phyloP scores from a whole-genome alignment of 1,140 invertebrate genomes.

The Caenorhabditis inopinata region DNA sequence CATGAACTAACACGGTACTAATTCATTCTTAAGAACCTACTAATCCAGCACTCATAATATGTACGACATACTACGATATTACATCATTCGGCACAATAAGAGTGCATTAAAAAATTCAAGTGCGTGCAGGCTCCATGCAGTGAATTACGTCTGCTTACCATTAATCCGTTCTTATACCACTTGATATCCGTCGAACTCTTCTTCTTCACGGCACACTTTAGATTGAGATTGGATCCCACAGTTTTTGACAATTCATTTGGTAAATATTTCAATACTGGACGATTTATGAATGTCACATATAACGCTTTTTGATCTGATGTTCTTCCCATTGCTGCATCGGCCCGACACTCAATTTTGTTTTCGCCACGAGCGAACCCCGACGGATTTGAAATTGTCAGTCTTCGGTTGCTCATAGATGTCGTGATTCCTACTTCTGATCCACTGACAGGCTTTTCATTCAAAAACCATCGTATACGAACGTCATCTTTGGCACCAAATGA shows the following conservation, averaged over 20 bases:
- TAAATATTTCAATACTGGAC: not conserved
- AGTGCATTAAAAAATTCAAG: not conserved
- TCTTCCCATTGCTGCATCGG: constrained; percentile 18
- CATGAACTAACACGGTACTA: too few relatives aligned
- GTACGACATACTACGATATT: constrained; percentile 14
- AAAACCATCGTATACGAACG: constrained; percentile 18
- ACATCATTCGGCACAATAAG: not conserved
- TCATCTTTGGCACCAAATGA: constrained; percentile 17
- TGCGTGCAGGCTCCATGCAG: not conserved
- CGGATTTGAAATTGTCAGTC: constrained; percentile 25
- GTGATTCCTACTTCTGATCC: constrained; percentile 4
- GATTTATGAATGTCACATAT: constrained; percentile 8
- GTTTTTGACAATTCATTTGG: not conserved
- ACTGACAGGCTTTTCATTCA: constrained; percentile 25
- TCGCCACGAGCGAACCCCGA: constrained; percentile 28
- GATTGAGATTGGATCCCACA: constrained; percentile 29
- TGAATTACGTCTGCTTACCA: constrained; percentile 41
- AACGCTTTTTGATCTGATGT: constrained; percentile 34
- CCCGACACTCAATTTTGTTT: constrained; percentile 8
- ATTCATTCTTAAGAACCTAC: too few relatives aligned
- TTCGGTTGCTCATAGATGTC: not conserved
- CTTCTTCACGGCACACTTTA: constrained; percentile 46
- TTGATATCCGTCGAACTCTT: constrained; percentile 54
- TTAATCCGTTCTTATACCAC: constrained; percentile 56
- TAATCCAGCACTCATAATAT: not conserved